These are phyloP conservation scores for Brachyhypopomus occidentalis DNA, from an alignment of 2,113 vertebrate species.

Conservation along the genomic window DNA sequence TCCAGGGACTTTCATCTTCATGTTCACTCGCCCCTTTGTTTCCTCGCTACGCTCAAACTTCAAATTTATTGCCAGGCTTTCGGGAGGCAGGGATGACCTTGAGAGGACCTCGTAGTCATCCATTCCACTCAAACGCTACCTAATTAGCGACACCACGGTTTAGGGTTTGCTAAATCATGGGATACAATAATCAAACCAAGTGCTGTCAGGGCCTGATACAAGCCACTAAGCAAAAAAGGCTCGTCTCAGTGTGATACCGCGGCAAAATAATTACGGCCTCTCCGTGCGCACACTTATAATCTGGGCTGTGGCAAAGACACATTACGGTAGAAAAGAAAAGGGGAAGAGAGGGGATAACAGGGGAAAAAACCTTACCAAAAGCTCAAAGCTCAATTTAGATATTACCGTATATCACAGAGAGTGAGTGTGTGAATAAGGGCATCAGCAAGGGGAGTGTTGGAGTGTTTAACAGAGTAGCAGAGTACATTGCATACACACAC, in stretches of 20 bases:
- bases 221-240: slow-evolving; percentile 67
- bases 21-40: slow-evolving; percentile 45
- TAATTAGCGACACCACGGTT: slow-evolving; percentile 73
- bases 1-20: slow-evolving; percentile 62
- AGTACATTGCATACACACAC: no score
- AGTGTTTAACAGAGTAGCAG: no score
- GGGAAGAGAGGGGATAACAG: background rate
- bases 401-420: slow-evolving; percentile 14
- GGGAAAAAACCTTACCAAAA: slow-evolving; percentile 26
- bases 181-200: slow-evolving; percentile 69
- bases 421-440: background rate
- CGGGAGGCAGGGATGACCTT: slow-evolving; percentile 66
- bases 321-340: slow-evolving; percentile 17
- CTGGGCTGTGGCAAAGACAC: slow-evolving; percentile 24
- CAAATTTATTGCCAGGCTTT: slow-evolving; percentile 59
- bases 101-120: slow-evolving; percentile 64
- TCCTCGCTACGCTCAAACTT: slow-evolving; percentile 48
- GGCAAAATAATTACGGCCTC: slow-evolving; percentile 61
- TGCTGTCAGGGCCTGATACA: slow-evolving; percentile 68
- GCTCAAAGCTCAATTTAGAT: background rate
- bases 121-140: slow-evolving; percentile 62
- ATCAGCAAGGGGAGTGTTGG: no score
- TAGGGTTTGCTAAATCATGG: slow-evolving; percentile 67
- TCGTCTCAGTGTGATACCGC: slow-evolving; percentile 45
- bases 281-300: slow-evolving; percentile 46